Evolutionary conservation across 2,888 invertebrate genomes (phyloP).

Genomic region (Netelia virgata): DNA sequence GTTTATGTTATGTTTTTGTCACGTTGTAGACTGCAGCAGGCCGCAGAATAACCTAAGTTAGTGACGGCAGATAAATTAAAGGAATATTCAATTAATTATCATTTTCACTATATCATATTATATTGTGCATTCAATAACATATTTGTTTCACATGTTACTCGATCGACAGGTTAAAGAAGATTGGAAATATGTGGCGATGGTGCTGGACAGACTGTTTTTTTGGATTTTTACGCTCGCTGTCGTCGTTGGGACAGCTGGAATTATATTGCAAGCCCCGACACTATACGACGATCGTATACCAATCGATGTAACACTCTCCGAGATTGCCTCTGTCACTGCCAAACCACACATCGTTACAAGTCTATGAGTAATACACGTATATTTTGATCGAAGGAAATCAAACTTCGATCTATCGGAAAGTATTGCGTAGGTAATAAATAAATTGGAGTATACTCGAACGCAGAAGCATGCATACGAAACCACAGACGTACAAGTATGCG

Average conservation of each 20-base stretch:
- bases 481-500: too few relatives aligned
- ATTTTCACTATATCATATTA: neutral
- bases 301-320: conserved; percentile 94
- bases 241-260: conserved; percentile 96
- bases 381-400: conserved; percentile 50
- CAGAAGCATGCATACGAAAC: too few relatives aligned
- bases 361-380: conserved; percentile 79
- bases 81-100: too few relatives aligned
- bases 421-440: neutral
- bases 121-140: neutral
- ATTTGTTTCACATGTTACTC: neutral
- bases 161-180: conserved; percentile 94
- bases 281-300: conserved; percentile 96
- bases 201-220: conserved; percentile 97
- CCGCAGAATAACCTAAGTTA: too few relatives aligned
- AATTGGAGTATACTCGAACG: too few relatives aligned
- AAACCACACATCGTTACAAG: conserved; percentile 89
- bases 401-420: neutral
- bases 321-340: conserved; percentile 95
- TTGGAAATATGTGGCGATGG: conserved; percentile 99
- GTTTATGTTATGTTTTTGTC: too few relatives aligned
- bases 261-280: conserved; percentile 97
- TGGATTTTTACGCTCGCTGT: conserved; percentile 99
- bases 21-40: too few relatives aligned
- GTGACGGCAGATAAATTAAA: too few relatives aligned